Base-by-base conservation (phyloP, 30 jellyfish, hydroid and myxozoan species). In the Hydractinia symbiolongicarpus region DNA sequence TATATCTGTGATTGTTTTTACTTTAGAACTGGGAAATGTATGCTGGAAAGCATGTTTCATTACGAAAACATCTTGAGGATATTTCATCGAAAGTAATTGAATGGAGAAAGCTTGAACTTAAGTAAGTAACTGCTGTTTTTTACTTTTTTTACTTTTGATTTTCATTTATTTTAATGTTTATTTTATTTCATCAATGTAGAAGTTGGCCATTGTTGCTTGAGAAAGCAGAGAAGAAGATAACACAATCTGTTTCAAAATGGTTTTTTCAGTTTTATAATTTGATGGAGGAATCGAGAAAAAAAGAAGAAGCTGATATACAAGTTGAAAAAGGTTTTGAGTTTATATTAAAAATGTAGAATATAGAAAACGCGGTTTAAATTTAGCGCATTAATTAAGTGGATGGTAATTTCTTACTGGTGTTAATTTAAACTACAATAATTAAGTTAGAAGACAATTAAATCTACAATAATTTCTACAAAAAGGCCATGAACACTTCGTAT, bases 21-120 rank as follows among this genome's bases (percentile, higher is more conserved):
- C 72, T 69, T 30, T 67, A 93, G 99, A 91, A 88, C 66, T 93
- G 99, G 99, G 96, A 93, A 64, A 82, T 86, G 55, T 93, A 93
- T 72, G 95, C 99, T 5, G 88, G 93, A 15, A 81, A 94, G 9
- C 86, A 79, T 19, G 95, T 93, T 11, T 93, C 99, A 8, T 14
- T 93, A 54, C 80, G 60, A 70, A 51, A 73, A 0, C 78, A 88
- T 56, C 78, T 93, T 53, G 86, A 83, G 51, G 75, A 78, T 13
- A 66, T 93, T 8, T 78, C 96, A 6, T 55, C 76, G 56, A 88
- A 86, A 70, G 76, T 93, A 54, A 76, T 93, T 56, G 94, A 83
- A 77, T 88, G 96, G 96, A 85, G 99, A 64, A 93, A 87, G 74
- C 69, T 88, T 30, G 99, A 93, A 54, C 83, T 93, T 5, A 87